Base-by-base conservation (phyloP, 2,888 invertebrate genomes). In the Netelia inedita region DNA sequence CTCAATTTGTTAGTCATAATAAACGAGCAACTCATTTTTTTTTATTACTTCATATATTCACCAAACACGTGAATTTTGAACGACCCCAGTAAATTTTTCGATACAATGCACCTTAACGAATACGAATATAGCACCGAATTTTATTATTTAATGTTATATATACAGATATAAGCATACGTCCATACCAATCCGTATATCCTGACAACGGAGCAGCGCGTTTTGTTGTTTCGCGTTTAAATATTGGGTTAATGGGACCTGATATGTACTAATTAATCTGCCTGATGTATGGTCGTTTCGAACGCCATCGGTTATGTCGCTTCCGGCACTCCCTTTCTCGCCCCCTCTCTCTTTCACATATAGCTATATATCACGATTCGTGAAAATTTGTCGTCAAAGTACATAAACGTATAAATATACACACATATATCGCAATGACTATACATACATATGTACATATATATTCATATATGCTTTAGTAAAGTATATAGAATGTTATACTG, bases 251-350 rank as follows among this genome's bases (percentile, higher is more conserved):
- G 41, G 65, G n/a, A 69, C 11, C 66, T 10, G 61, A 35, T 61
- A 69, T 55, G 63, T 69, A 74, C 43, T 75, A 63, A 81, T 81
- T 81, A 75, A 74, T 81, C 61, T 81, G 35, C 63, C 61, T 50
- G 80, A 74, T 68, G 69, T 61, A 81, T 81, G 41, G 16, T 23
- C 68, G 41, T 43, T 68, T 74, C 68, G 61, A 23, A 68, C n/a
- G 35, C 35, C 61, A 69, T 81, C 68, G 81, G 75, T 81, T 68
- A 81, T 68, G 14, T 50, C 14, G 46, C 46, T 16, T 46, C 23
- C 23, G 41, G 28, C 5, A 28, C 28, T 28, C 28, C 16, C 61
- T 14, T 61, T 19, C 46, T 59, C 35, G 41, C 28, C 23, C 43
- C 16, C 55, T 14, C 69, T 19, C 46, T 59, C 35, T 63, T 53